These are phyloP conservation scores for Drosophila mulleri DNA, from an alignment of 2,888 invertebrate species.

Conservation along the genomic window DNA sequence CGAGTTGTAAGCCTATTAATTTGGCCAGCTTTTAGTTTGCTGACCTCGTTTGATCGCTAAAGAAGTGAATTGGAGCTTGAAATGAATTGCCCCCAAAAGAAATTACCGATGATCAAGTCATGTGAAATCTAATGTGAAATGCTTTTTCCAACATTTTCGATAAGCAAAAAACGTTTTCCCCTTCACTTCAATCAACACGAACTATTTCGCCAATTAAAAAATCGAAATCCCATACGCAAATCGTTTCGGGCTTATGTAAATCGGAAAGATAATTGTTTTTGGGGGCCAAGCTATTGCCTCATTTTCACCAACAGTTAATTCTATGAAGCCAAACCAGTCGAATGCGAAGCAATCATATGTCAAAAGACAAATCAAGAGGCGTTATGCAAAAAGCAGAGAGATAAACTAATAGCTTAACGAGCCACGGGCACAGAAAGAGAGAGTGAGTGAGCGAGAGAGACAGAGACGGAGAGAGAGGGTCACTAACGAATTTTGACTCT, in stretches of 20 bases:
- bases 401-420: constrained; percentile 21
- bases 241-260: constrained; percentile 64
- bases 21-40: constrained; percentile 67
- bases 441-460: constrained; percentile 2
- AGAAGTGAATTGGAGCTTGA: constrained; percentile 52
- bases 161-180: constrained; percentile 51
- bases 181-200: constrained; percentile 60
- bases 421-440: not conserved
- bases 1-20: constrained; percentile 65
- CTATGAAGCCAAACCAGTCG: constrained; percentile 43
- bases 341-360: constrained; percentile 25
- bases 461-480: not conserved
- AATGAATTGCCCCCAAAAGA: constrained; percentile 10
- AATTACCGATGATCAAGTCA: not conserved
- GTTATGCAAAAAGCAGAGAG: constrained; percentile 65
- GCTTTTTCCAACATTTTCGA: constrained; percentile 32
- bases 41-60: constrained; percentile 65
- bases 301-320: constrained; percentile 63
- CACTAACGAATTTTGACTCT: constrained; percentile 32
- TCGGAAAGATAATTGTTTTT: constrained; percentile 48
- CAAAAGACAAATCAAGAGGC: constrained; percentile 27
- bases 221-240: constrained; percentile 30
- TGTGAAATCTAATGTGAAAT: constrained; percentile 7
- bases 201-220: constrained; percentile 49
- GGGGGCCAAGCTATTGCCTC: constrained; percentile 52